Base-by-base conservation (phyloP, 2,888 invertebrate species). In the Plemyria rubiginata region DNA sequence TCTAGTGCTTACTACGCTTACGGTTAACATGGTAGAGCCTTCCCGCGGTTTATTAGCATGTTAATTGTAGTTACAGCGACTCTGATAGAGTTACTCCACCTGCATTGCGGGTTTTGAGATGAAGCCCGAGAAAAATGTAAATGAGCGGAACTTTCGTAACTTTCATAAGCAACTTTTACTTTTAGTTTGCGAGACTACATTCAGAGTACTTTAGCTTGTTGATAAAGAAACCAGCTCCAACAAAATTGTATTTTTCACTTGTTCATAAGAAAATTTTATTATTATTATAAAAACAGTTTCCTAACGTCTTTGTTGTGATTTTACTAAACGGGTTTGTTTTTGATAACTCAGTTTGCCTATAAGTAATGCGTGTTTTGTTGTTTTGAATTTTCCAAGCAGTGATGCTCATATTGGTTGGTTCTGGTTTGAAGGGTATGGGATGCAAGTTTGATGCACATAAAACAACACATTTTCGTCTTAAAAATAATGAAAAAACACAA, bases 21-120 rank as follows among this genome's bases (percentile, higher is more conserved):
- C 13, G 40, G 22, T 22, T 53, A 40, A 15, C 41, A 45, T 36
- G n/a, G 53, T 29, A 43, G 29, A 49, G 41, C 60, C 63, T 55
- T 40, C 38, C 28, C 32, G 7, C 59, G 60, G 68, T 67, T 66
- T 71, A 73, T 73, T 70, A 68, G 66, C 65, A 73, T 71, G 71
- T 70, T 73, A 71, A 73, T 71, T 70, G 66, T 69, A 65, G 70
- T 69, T 67, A 70, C 67, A 61, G 65, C 65, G 61, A 57, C 67
- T 68, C 67, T 70, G 75, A 72, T 72, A 74, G 68, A 71, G 70
- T 71, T 57, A 69, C 70, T 59, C 67, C 68, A 76, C 77, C 79
- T 79, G 79, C 80, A 80, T 72, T 79, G 79, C 79, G 70, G 79
- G 72, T 72, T 72, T 74, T 74, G 73, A 76, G 68, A 71, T 67